phyloP scores from a whole-genome alignment of 2,797 vertebrate species.

The Nannoperca australis region DNA sequence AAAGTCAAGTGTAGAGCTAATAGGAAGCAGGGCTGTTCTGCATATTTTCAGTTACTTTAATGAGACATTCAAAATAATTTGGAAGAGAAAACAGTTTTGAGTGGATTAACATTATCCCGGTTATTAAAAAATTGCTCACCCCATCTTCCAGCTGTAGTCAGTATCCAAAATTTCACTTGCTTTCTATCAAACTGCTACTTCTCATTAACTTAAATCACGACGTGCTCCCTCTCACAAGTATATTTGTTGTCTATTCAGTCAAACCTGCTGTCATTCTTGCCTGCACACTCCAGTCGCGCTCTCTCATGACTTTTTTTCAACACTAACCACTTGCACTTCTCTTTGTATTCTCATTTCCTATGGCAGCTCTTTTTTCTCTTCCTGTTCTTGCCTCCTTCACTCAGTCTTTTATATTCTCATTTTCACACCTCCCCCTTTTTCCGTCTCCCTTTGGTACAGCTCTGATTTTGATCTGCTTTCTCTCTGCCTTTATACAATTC shows the following conservation, averaged over 20 bases:
- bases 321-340: conserved; percentile 58
- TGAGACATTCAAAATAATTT: neutral
- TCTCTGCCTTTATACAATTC: neutral
- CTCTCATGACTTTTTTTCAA: conserved; percentile 30
- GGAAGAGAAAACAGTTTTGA: neutral
- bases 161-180: conserved; percentile 2
- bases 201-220: neutral
- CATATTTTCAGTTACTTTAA: neutral
- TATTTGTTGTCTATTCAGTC: neutral
- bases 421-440: conserved; percentile 26
- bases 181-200: neutral
- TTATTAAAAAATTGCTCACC: conserved; percentile 48
- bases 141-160: conserved; percentile 52
- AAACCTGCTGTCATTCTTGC: conserved; percentile 6
- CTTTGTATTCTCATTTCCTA: conserved; percentile 65
- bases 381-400: conserved; percentile 57
- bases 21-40: neutral
- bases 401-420: conserved; percentile 21
- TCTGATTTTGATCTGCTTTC: conserved; percentile 39
- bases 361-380: conserved; percentile 60
- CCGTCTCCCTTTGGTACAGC: neutral
- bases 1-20: neutral
- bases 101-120: neutral
- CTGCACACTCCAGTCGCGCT: conserved; percentile 15
- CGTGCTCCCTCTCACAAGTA: neutral